phyloP scores from a whole-genome alignment of 2,888 invertebrate species.

The Lochmaea crataegi region DNA sequence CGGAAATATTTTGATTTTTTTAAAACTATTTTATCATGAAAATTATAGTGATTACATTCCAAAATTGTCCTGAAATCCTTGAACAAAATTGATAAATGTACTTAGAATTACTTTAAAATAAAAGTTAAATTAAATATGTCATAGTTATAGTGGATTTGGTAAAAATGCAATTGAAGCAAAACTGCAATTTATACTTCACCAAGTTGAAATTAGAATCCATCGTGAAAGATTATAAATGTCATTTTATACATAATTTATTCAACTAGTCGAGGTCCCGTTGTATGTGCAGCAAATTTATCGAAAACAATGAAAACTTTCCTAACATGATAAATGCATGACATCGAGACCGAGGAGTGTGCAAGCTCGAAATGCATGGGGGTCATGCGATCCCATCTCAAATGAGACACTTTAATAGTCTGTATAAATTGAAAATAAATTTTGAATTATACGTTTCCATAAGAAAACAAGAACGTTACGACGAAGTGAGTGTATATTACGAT shows the following conservation, averaged over 20 bases:
- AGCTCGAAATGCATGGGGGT: conserved; percentile 44
- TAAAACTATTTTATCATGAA: too few species aligned
- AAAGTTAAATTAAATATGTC: neutral
- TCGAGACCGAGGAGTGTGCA: conserved; percentile 36
- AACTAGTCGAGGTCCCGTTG: conserved; percentile 24
- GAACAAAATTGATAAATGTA: too few species aligned
- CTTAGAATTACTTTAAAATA: neutral
- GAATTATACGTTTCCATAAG: conserved; percentile 41
- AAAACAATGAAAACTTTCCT: conserved; percentile 44
- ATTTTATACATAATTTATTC: conserved; percentile 34
- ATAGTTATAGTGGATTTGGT: neutral
- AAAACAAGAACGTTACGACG: conserved; percentile 35
- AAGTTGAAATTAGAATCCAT: conserved; percentile 20
- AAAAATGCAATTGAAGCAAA: conserved; percentile 9
- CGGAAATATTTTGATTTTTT: too few species aligned
- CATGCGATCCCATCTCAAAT: conserved; percentile 52
- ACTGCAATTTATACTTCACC: conserved; percentile 11
- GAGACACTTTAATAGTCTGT: conserved; percentile 51
- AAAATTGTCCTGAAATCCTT: too few species aligned
- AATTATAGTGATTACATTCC: too few species aligned
- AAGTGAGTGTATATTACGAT: conserved; percentile 26
- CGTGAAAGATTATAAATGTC: conserved; percentile 35
- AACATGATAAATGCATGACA: conserved; percentile 42
- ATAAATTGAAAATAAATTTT: conserved; percentile 55
- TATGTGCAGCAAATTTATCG: conserved; percentile 37